These are phyloP conservation scores for Drosophila neonasuta DNA, from an alignment of 2,888 invertebrate species.

Conservation along the genomic window DNA sequence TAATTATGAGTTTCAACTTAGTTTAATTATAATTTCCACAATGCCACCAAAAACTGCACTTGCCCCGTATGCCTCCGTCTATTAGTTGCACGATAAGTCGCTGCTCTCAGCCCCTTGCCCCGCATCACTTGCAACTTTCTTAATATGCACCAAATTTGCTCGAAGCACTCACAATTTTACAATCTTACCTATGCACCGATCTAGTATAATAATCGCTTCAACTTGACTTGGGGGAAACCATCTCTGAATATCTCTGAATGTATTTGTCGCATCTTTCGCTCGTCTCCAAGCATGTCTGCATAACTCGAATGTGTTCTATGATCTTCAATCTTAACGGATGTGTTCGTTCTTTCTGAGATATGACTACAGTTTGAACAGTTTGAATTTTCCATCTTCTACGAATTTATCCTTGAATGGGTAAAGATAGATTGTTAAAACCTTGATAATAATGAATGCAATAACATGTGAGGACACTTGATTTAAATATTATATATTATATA, in stretches of 20 bases:
- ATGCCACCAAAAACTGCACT: constrained; percentile 34
- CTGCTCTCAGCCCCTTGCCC: not conserved
- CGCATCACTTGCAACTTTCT: constrained; percentile 19
- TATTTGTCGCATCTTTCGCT: constrained; percentile 30
- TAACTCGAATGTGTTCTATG: constrained; percentile 21
- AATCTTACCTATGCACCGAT: constrained; percentile 27
- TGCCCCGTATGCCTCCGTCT: constrained; percentile 2
- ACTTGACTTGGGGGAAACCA: constrained; percentile 22
- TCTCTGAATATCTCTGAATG: constrained; percentile 19
- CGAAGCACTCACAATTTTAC: constrained; percentile 35
- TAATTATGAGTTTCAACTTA: constrained; percentile 58
- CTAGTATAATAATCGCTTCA: constrained; percentile 19
- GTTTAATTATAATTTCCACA: constrained; percentile 56
- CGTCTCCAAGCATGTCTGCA: constrained; percentile 38
- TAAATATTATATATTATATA: not conserved
- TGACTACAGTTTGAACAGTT: not conserved
- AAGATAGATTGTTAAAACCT: not conserved
- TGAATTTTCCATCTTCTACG: not conserved
- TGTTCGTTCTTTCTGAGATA: constrained; percentile 10
- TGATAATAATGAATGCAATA: not conserved
- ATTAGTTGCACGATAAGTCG: constrained; percentile 14
- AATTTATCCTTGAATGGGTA: not conserved
- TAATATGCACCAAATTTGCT: constrained; percentile 41
- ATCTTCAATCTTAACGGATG: not conserved
- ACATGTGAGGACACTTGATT: not conserved